phyloP scores from a whole-genome alignment of 2,797 vertebrate genomes.

The Xiphophorus birchmanni region DNA sequence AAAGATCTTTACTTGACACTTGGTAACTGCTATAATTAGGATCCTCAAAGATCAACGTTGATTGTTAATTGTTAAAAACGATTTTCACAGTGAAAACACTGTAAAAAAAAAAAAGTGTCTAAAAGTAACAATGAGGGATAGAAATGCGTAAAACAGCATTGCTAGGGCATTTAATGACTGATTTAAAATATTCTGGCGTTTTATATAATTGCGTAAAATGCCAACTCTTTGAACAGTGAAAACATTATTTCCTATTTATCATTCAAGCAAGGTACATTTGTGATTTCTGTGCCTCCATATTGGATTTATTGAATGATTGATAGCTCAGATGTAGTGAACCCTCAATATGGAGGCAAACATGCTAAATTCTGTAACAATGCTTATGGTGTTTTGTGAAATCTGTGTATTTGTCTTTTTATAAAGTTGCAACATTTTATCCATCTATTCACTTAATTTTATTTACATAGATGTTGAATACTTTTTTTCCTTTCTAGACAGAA shows the following conservation, averaged over 20 bases:
- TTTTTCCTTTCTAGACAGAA: neutral
- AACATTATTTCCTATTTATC: neutral
- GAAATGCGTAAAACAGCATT: neutral
- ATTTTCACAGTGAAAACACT: neutral
- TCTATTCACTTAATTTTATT: neutral
- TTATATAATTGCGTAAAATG: neutral
- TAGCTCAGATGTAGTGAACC: neutral
- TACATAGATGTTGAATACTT: neutral
- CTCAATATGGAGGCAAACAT: neutral
- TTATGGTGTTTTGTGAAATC: neutral
- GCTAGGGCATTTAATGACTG: neutral
- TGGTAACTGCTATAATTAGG: neutral
- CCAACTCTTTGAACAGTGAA: neutral
- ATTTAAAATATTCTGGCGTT: neutral
- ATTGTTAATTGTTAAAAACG: neutral
- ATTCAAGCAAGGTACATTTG: neutral
- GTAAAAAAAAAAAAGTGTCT: neutral
- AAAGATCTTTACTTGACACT: constrained; percentile 6
- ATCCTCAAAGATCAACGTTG: neutral
- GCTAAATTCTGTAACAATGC: neutral
- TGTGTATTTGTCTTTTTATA: neutral
- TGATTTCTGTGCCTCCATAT: neutral
- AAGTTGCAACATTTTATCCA: neutral
- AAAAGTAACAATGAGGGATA: neutral
- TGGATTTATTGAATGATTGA: neutral